Conservation (phyloP, 2,888 invertebrate genomes). For the Sinodicranocentrus sp. region DNA sequence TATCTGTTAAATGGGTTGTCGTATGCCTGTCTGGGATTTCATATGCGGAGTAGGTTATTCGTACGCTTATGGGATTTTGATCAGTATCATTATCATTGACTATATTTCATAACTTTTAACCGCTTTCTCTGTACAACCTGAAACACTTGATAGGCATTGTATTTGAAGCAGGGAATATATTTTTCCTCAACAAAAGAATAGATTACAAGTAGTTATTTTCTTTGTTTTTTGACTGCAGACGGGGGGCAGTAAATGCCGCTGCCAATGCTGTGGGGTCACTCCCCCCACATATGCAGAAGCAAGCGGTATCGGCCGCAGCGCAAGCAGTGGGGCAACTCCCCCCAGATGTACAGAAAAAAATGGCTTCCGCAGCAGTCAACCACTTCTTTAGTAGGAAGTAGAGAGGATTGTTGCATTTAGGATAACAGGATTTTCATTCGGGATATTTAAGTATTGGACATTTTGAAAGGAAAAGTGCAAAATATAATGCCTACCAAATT, state of each 20-base stretch:
- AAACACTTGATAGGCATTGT: no score
- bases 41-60: no score
- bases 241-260: conserved; percentile 75
- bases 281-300: conserved; percentile 76
- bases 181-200: conserved; percentile 27
- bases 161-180: background rate
- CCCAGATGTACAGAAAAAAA: conserved; percentile 76
- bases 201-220: conserved; percentile 57
- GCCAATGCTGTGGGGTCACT: conserved; percentile 75
- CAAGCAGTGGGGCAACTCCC: conserved; percentile 75
- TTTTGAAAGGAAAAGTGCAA: conserved; percentile 1
- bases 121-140: background rate
- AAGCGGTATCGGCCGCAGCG: conserved; percentile 74
- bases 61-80: background rate
- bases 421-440: background rate
- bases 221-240: conserved; percentile 73
- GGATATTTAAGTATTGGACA: background rate
- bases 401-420: conserved; percentile 19
- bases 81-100: background rate
- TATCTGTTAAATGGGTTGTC: background rate
- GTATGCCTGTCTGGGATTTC: no score
- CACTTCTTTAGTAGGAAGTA: conserved; percentile 76
- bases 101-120: background rate
- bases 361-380: conserved; percentile 76
- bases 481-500: background rate